phyloP scores from a whole-genome alignment of 2,797 vertebrate species.

The Dryobates pubescens region DNA sequence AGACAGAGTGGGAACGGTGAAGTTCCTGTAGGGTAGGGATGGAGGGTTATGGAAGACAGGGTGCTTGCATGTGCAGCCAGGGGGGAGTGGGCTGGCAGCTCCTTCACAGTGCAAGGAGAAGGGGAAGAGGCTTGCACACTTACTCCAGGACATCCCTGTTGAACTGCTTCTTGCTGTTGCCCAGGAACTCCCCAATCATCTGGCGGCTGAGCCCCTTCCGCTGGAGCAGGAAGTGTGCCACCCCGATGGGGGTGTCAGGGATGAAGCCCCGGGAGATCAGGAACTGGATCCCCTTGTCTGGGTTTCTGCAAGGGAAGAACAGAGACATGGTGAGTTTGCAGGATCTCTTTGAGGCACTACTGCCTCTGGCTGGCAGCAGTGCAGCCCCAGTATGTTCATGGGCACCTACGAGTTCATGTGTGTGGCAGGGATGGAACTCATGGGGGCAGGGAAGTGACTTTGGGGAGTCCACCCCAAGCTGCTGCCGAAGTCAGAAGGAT shows the following conservation, averaged over 20 bases:
- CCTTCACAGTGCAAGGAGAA: neutral
- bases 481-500: neutral
- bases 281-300: constrained; percentile 98
- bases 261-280: constrained; percentile 97
- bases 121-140: constrained; percentile 54
- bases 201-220: constrained; percentile 97
- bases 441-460: neutral
- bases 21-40: neutral
- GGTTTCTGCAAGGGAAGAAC: constrained; percentile 86
- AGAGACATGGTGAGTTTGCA: neutral
- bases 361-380: neutral
- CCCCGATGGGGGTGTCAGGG: constrained; percentile 96
- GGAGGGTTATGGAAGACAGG: rapidly evolving
- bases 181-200: constrained; percentile 99
- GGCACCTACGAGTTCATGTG: neutral
- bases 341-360: neutral
- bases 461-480: neutral
- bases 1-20: neutral
- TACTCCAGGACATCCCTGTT: constrained; percentile 93
- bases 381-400: neutral
- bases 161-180: constrained; percentile 98
- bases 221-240: constrained; percentile 97
- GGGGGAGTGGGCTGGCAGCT: neutral
- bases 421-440: neutral
- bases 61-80: neutral